A percentile compares a stretch with the other conserved stretches of the same genome.
Conservation (phyloP, 1,140 invertebrate genomes). For the Diorhabda sublineata region DNA sequence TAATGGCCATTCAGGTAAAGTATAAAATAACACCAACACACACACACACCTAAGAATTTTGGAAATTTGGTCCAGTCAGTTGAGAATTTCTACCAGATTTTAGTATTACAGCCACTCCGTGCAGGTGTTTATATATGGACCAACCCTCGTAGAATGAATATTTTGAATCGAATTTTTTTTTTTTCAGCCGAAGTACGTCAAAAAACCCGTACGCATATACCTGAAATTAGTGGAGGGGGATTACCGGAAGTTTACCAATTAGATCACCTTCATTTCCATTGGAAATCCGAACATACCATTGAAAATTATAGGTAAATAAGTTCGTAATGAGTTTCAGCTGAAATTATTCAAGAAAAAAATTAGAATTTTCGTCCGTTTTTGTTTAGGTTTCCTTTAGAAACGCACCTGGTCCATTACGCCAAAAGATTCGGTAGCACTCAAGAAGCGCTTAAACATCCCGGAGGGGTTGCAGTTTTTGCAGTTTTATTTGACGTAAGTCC, state of each 20-base stretch:
- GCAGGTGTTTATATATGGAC: background rate
- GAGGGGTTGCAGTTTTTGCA: conserved; percentile 66
- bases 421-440: conserved; percentile 53
- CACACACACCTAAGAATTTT: background rate
- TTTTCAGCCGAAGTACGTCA: conserved; percentile 48
- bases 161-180: conserved; percentile 8
- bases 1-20: conserved; percentile 51
- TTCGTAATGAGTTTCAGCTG: no score
- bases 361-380: conserved; percentile 4
- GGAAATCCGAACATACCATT: conserved; percentile 73
- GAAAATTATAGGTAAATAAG: conserved; percentile 49
- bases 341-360: background rate
- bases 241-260: conserved; percentile 55
- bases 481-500: conserved; percentile 62
- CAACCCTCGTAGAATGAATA: background rate
- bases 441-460: conserved; percentile 53
- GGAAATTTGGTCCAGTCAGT: background rate
- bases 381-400: conserved; percentile 54
- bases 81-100: background rate
- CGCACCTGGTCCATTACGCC: conserved; percentile 70
- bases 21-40: background rate
- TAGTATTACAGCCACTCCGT: background rate
- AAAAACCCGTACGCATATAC: conserved; percentile 35
- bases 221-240: conserved; percentile 51
- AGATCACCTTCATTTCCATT: conserved; percentile 73